These are phyloP conservation scores for Chironomus tepperi DNA, from an alignment of 1,140 invertebrate genomes.

Conservation along the genomic window DNA sequence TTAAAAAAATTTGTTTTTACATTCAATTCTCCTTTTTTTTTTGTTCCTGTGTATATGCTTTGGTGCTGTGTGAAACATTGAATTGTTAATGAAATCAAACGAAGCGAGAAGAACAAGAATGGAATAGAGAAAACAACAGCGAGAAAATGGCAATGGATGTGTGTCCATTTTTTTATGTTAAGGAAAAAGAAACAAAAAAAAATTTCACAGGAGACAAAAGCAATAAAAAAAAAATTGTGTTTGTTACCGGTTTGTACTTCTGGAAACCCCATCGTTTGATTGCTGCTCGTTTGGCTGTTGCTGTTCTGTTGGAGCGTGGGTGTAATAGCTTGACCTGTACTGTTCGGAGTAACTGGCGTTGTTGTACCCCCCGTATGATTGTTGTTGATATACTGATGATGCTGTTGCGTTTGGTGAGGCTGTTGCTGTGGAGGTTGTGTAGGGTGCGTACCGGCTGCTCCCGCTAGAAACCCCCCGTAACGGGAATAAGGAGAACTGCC, in stretches of 20 bases:
- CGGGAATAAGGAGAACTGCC: slow-evolving; percentile 43
- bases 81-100: no score
- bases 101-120: no score
- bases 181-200: no score
- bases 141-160: no score
- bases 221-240: neutral
- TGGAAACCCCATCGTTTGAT: slow-evolving; percentile 57
- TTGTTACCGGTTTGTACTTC: slow-evolving; percentile 66
- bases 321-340: slow-evolving; percentile 11
- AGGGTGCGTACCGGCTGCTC: slow-evolving; percentile 17
- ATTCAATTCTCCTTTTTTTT: neutral
- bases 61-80: no score
- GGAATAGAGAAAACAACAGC: no score
- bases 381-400: slow-evolving; percentile 28
- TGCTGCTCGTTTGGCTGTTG: slow-evolving; percentile 33
- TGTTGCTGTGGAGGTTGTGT: slow-evolving; percentile 31
- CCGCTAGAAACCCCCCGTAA: slow-evolving; percentile 47
- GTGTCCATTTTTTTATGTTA: no score
- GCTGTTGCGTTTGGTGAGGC: slow-evolving; percentile 29
- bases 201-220: no score
- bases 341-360: slow-evolving; percentile 18
- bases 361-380: slow-evolving; percentile 25
- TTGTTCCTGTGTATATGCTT: no score
- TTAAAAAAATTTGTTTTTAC: neutral
- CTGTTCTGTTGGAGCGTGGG: slow-evolving; percentile 26